Evolutionary conservation across 2,888 invertebrate genomes (phyloP).

Genomic region (Macaria liturata): DNA sequence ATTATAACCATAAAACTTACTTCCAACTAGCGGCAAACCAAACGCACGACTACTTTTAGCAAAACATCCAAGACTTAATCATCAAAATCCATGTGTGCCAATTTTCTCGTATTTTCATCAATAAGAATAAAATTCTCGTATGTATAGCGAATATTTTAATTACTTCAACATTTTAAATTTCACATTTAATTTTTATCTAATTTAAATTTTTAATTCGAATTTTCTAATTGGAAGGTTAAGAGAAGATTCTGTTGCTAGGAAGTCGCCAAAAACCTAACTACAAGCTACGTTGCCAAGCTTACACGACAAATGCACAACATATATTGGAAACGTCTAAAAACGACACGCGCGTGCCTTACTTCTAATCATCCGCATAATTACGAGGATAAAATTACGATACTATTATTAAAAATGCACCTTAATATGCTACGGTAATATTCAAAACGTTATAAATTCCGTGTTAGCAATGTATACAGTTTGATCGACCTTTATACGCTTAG

Average conservation of each 20-base stretch:
- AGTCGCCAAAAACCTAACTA: slow-evolving; percentile 79
- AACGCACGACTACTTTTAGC: slow-evolving; percentile 63
- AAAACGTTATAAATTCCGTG: slow-evolving; percentile 62
- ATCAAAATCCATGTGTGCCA: slow-evolving; percentile 38
- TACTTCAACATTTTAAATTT: slow-evolving; percentile 58
- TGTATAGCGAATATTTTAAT: slow-evolving; percentile 38
- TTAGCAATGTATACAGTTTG: slow-evolving; percentile 33
- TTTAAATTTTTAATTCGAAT: slow-evolving; percentile 56
- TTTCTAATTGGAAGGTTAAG: slow-evolving; percentile 75
- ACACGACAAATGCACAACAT: slow-evolving; percentile 75
- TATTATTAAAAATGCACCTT: slow-evolving; percentile 75
- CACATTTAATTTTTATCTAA: slow-evolving; percentile 61
- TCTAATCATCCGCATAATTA: slow-evolving; percentile 70
- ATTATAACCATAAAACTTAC: slow-evolving; percentile 53
- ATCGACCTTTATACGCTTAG: too few relatives aligned
- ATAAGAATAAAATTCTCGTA: slow-evolving; percentile 39
- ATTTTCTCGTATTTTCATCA: slow-evolving; percentile 26
- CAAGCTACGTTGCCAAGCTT: slow-evolving; percentile 74
- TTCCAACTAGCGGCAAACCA: slow-evolving; percentile 63
- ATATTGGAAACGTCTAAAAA: slow-evolving; percentile 73
- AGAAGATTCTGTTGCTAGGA: slow-evolving; percentile 79
- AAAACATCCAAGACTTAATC: slow-evolving; percentile 55
- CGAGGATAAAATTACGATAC: slow-evolving; percentile 73
- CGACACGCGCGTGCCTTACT: slow-evolving; percentile 70
- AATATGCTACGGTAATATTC: slow-evolving; percentile 66